Evolutionary conservation across 2,113 vertebrate species (phyloP).

Genomic region (Rhinichthys klamathensis): DNA sequence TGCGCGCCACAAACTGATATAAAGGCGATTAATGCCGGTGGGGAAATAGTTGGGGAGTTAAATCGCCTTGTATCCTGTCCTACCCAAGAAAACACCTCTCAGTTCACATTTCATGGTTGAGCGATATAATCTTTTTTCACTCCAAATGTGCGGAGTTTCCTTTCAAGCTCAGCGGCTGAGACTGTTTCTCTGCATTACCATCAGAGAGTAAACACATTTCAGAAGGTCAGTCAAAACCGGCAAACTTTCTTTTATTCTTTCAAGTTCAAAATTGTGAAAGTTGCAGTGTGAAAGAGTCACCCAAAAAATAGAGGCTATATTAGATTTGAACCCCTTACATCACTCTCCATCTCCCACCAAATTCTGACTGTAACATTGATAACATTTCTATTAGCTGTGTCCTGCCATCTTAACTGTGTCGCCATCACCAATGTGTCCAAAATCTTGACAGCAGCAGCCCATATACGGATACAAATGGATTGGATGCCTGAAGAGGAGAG

Average conservation of each 20-base stretch:
- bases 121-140: constrained; percentile 55
- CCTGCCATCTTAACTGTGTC: not conserved
- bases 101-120: constrained; percentile 71
- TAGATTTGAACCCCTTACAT: not conserved
- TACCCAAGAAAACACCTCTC: constrained; percentile 65
- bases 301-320: not conserved
- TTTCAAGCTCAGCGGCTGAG: constrained; percentile 42
- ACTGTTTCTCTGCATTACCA: constrained; percentile 46
- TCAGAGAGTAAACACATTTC: constrained; percentile 21
- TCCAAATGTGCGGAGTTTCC: constrained; percentile 38
- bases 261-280: constrained; percentile 6
- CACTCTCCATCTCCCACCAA: not conserved
- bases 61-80: constrained; percentile 64
- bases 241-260: constrained; percentile 11
- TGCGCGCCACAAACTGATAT: not conserved
- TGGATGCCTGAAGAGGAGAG: constrained; percentile 8
- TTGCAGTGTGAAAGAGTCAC: not conserved
- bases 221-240: constrained; percentile 30
- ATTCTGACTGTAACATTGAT: not conserved
- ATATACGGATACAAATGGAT: not conserved
- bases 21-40: constrained; percentile 2
- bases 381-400: constrained; percentile 21
- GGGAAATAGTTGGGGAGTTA: constrained; percentile 46
- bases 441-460: not conserved
- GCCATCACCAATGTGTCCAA: not conserved